Evolutionary conservation across 2,888 invertebrate species (phyloP), one percentile per base, ranked within the genome.

Genomic region (Cosmorhoe ocellata): DNA sequence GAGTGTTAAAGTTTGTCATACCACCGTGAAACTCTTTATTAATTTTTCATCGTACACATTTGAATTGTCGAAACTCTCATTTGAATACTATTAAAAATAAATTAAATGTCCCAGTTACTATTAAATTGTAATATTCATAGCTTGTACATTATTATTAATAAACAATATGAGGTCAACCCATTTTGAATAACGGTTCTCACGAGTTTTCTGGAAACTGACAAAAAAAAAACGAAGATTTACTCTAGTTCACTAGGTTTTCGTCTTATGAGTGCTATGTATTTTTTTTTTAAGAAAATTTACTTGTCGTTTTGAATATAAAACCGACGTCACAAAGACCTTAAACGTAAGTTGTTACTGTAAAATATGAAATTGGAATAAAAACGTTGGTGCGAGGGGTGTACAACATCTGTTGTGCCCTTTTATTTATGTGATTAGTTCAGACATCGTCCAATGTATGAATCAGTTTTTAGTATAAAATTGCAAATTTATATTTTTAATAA

Each of bases 371-470:
- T 73, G 75, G 74, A 77, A 79, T 77, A 72, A 78, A 78, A 60
- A 51, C 63, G 71, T 71, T 76, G 68, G 72, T 68, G 69, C 64
- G 63, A 66, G 66, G 71, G 76, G 81, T 71, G 71, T 69, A 69
- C 64, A 65, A 74, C 84, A 83, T 86, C 83, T 84, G 86, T 82
- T 84, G 79, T 77, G 77, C 71, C 44, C 67, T 66, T 63, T 82
- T 84, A 85, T 88, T 87, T 87, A 88, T 87, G 85, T 80, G 80
- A 85, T 81, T 82, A 79, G 71, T 73, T 74, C 72, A 79, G 71
- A 75, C 75, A 79, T 79, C 75, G 74, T 69, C 64, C 68, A 69
- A 59, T 58, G 66, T 69, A 68, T 66, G 73, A 75, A 44, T 72
- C 79, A 74, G 72, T 81, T 84, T 80, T 81, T 76, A 78, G 28